A percentile compares a stretch with the other conserved stretches of the same genome.
Conservation (phyloP, 2,113 vertebrate genomes). For the Nibea coibor region DNA sequence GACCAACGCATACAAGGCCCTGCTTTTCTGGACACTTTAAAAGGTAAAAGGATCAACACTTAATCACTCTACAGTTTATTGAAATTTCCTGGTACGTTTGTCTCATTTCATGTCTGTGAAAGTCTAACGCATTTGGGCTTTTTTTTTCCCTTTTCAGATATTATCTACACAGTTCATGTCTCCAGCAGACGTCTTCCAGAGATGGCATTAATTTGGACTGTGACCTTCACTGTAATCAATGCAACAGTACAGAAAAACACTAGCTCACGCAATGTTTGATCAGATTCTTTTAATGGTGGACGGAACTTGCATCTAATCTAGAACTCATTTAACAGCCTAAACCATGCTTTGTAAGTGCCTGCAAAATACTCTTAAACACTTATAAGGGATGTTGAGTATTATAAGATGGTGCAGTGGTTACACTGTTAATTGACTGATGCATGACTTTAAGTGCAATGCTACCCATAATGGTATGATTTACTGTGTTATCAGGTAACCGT, state of each 20-base stretch:
- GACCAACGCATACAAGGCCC: conserved; percentile 40
- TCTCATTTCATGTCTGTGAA: neutral
- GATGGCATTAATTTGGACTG: conserved; percentile 30
- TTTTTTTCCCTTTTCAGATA: conserved; percentile 54
- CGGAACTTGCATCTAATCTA: conserved; percentile 44
- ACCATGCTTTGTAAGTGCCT: conserved; percentile 76
- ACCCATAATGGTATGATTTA: conserved; percentile 34
- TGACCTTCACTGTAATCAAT: conserved; percentile 44
- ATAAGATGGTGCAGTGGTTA: conserved; percentile 36
- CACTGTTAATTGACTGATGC: conserved; percentile 58
- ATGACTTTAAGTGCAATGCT: conserved; percentile 62
- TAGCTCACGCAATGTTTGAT: neutral
- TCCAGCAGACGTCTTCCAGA: conserved; percentile 62
- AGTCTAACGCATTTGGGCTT: conserved; percentile 14
- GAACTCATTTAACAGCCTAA: conserved; percentile 55
- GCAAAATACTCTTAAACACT: conserved; percentile 56
- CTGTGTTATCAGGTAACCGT: conserved; percentile 64
- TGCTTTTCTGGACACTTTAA: conserved; percentile 33
- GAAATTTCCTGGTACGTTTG: neutral
- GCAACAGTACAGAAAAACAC: conserved; percentile 34
- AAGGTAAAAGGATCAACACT: conserved; percentile 29
- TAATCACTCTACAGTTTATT: neutral
- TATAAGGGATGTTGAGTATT: conserved; percentile 27
- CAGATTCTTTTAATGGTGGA: conserved; percentile 38
- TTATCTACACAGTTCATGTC: neutral